Evolutionary conservation across 1,140 invertebrate species (phyloP), one percentile per base, ranked within the genome.

Genomic region (Scaptomyza hsui): DNA sequence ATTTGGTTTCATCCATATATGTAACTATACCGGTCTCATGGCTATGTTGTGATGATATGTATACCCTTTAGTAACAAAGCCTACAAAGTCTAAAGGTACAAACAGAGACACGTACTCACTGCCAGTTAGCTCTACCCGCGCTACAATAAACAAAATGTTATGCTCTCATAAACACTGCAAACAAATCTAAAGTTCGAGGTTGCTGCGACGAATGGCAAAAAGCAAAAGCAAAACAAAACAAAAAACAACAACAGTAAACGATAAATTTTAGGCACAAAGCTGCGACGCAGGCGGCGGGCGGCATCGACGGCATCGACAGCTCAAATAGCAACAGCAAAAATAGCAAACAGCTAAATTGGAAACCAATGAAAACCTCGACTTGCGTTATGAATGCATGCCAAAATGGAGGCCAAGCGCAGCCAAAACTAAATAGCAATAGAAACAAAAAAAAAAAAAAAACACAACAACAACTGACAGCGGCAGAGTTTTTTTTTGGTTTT

Each of bases 131-230:
- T 51, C 32, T 67, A 35, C 26, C 26, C 45, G 44, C 45, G 44
- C 39, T 32, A 72, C 53, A 67, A 77, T 52, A 76, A 63, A 81
- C 75, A 75, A 59, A 69, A 78, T 69, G 82, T 88, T 88, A 78
- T 88, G 82, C 82, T 88, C 82, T 88, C 82, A 88, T 88, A 88
- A 88, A 63, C 82, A 82, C 67, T 88, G 82, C 82, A 88, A 88
- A 75, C 78, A 78, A 88, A 88, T 88, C 82, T 88, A 88, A 88
- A 88, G 82, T 88, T 88, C 82, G 82, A 88, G 82, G 82, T 78
- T 88, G 74, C 51, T 65, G 79, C 78, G 81, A 88, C 81, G 81
- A 80, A 70, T 60, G 57, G 35, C 57, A 78, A 59, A 32, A 24
- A 45, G 60, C 53, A 59, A 32, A 24, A 45, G 60, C 53, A 57